Evolutionary conservation across 2,113 vertebrate species (phyloP).

Genomic region (Ptilonorhynchus violaceus): DNA sequence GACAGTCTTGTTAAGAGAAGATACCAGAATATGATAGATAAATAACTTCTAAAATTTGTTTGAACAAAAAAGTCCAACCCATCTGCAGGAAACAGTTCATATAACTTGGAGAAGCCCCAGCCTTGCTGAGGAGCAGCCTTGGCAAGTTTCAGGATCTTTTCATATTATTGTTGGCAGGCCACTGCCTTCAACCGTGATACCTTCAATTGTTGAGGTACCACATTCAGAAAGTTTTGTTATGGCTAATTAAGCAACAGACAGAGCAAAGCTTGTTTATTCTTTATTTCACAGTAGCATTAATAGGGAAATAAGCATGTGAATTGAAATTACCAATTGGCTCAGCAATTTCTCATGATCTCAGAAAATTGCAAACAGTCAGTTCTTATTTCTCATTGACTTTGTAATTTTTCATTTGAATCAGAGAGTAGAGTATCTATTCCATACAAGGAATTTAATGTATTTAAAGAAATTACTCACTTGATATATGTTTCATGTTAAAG

Average conservation of each 20-base stretch:
- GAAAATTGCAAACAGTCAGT: slow-evolving; percentile 20
- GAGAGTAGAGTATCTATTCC: not conserved
- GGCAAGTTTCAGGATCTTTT: slow-evolving; percentile 19
- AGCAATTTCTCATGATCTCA: slow-evolving; percentile 42
- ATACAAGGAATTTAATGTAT: slow-evolving; percentile 27
- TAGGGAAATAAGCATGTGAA: slow-evolving; percentile 43
- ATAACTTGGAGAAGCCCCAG: slow-evolving; percentile 43
- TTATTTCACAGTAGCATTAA: slow-evolving; percentile 39
- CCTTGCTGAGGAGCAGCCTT: slow-evolving; percentile 35
- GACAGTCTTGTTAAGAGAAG: not conserved
- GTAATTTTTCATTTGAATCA: slow-evolving; percentile 18
- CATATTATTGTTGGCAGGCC: slow-evolving; percentile 21
- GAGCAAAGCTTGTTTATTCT: slow-evolving; percentile 46
- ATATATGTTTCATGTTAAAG: slow-evolving; percentile 42
- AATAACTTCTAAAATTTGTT: not conserved
- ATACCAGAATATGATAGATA: not conserved
- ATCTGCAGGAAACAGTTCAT: slow-evolving; percentile 16
- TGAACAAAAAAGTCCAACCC: slow-evolving; percentile 1
- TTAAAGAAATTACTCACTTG: slow-evolving; percentile 56
- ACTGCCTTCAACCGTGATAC: not conserved
- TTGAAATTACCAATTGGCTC: slow-evolving; percentile 39
- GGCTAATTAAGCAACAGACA: slow-evolving; percentile 53
- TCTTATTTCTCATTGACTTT: slow-evolving; percentile 26
- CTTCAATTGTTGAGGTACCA: slow-evolving; percentile 16
- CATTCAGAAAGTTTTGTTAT: slow-evolving; percentile 47